These are phyloP conservation scores for Oreotrochilus melanogaster DNA, from an alignment of 2,113 vertebrate genomes.

Conservation along the genomic window DNA sequence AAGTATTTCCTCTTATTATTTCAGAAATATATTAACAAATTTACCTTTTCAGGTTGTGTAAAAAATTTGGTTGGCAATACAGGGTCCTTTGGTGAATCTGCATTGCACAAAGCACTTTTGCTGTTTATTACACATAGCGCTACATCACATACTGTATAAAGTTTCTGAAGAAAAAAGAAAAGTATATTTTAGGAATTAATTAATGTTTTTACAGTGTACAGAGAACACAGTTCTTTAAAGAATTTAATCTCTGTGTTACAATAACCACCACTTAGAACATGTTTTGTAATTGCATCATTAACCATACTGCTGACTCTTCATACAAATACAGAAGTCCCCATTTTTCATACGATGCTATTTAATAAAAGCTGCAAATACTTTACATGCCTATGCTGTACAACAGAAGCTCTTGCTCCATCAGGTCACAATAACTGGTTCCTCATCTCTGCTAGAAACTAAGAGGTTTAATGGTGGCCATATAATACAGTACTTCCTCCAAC, in stretches of 20 bases:
- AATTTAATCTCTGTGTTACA: background rate
- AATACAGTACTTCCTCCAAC: background rate
- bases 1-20: background rate
- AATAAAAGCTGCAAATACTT: background rate
- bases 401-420: background rate
- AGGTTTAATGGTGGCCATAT: background rate
- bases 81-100: constrained; percentile 95
- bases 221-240: background rate
- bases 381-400: background rate
- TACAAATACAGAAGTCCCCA: background rate
- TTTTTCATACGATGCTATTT: background rate
- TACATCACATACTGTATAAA: constrained; percentile 97
- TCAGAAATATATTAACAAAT: background rate
- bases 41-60: constrained; percentile 94
- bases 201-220: background rate
- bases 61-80: constrained; percentile 95
- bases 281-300: background rate
- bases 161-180: constrained; percentile 83
- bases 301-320: background rate
- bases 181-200: background rate
- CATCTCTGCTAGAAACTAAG: background rate
- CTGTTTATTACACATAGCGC: constrained; percentile 97
- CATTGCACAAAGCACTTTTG: constrained; percentile 96
- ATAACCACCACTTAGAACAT: background rate
- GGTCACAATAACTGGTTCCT: background rate